These are phyloP conservation scores for Arctocebus calabarensis DNA, from an alignment of 2,797 vertebrate genomes.

Conservation along the genomic window DNA sequence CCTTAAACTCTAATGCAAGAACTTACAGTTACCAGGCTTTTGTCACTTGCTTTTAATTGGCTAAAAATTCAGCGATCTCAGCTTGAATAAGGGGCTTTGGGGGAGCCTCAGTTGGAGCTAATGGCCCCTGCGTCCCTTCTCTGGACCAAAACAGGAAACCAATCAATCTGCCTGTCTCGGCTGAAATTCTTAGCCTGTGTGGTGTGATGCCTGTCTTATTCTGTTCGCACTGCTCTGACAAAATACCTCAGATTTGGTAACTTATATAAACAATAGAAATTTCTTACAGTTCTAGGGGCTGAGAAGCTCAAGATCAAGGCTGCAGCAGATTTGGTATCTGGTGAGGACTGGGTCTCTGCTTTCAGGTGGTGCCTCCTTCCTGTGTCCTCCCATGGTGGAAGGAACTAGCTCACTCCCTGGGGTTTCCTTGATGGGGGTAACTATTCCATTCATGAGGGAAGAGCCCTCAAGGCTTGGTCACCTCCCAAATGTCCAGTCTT, in stretches of 20 bases:
- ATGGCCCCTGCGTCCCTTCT: neutral
- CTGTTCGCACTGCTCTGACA: neutral
- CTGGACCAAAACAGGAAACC: too few species aligned
- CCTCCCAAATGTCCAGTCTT: neutral
- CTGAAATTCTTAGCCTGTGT: neutral
- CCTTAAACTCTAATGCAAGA: too few species aligned
- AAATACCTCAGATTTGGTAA: neutral
- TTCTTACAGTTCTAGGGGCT: neutral
- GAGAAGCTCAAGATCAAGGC: neutral
- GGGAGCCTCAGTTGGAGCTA: too few species aligned
- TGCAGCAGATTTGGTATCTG: neutral
- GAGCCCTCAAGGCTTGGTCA: too few species aligned
- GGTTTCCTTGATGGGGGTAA: too few species aligned
- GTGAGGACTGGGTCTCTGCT: too few species aligned
- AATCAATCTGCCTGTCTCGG: too few species aligned
- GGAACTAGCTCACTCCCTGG: neutral
- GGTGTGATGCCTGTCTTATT: neutral
- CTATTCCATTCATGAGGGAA: too few species aligned
- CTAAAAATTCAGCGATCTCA: too few species aligned
- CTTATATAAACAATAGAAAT: neutral
- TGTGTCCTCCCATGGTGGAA: fast-evolving
- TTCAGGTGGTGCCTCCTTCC: neutral
- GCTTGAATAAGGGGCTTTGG: too few species aligned
- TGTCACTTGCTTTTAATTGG: too few species aligned
- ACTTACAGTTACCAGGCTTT: too few species aligned